Evolutionary conservation across 1,140 invertebrate genomes (phyloP).

Genomic region (Drosophila rufa): DNA sequence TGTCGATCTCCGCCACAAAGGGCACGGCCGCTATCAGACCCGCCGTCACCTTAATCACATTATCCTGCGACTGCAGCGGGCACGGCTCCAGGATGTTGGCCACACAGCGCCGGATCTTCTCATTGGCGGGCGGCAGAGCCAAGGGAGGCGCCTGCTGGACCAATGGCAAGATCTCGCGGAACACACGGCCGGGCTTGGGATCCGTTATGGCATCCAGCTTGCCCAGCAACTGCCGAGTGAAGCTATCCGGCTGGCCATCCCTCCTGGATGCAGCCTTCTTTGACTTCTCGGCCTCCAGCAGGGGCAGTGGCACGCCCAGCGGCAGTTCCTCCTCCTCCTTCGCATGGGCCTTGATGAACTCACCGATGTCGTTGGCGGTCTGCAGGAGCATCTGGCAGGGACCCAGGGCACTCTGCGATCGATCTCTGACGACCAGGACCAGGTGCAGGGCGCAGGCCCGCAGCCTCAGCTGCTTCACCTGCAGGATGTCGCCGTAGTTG

Average conservation of each 20-base stretch:
- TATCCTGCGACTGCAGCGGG: conserved; percentile 90
- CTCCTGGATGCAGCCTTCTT: not conserved
- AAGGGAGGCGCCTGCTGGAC: conserved; percentile 88
- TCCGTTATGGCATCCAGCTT: conserved; percentile 92
- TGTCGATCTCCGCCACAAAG: conserved; percentile 93
- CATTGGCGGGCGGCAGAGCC: conserved; percentile 88
- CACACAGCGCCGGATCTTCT: conserved; percentile 91
- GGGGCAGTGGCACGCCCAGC: not conserved
- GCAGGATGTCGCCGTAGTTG: conserved; percentile 89
- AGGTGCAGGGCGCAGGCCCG: conserved; percentile 94
- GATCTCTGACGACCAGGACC: conserved; percentile 88
- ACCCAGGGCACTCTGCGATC: conserved; percentile 85
- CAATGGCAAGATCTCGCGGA: conserved; percentile 92
- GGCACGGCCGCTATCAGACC: conserved; percentile 94
- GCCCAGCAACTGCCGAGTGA: conserved; percentile 92
- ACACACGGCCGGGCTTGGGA: conserved; percentile 93
- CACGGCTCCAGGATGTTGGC: conserved; percentile 94
- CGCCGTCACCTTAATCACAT: conserved; percentile 96
- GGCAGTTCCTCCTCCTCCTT: conserved; percentile 40
- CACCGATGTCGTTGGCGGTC: conserved; percentile 76
- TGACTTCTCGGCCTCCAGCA: not conserved
- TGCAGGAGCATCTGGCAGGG: conserved; percentile 86
- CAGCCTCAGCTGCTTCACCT: conserved; percentile 93
- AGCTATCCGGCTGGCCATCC: conserved; percentile 88
- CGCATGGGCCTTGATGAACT: conserved; percentile 84